Percentiles rank a stretch among this genome's conserved stretches.
Evolutionary conservation across 2,797 vertebrate genomes (phyloP).

Genomic region (Harpagifer antarcticus): DNA sequence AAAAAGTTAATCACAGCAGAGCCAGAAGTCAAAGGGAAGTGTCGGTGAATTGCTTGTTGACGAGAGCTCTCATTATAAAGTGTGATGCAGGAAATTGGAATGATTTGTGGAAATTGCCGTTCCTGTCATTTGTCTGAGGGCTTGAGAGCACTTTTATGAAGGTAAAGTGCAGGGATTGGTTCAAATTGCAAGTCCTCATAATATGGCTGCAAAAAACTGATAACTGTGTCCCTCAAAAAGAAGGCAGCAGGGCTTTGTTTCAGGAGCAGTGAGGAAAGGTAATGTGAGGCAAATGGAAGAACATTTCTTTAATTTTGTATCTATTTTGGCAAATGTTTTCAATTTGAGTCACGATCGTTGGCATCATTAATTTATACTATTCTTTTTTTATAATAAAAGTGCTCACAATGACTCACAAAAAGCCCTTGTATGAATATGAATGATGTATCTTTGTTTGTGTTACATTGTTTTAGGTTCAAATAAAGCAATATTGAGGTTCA

Average conservation of each 20-base stretch:
- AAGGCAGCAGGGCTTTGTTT: neutral
- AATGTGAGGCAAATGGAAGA: neutral
- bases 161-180: conserved; percentile 16
- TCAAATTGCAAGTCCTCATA: conserved; percentile 29
- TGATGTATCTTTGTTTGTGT: conserved; percentile 4
- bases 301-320: neutral
- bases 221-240: neutral
- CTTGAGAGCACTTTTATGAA: conserved; percentile 31
- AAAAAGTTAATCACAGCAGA: neutral
- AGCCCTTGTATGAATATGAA: neutral
- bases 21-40: conserved; percentile 22
- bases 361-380: neutral
- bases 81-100: conserved; percentile 29
- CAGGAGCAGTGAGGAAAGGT: neutral
- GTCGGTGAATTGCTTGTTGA: conserved; percentile 31
- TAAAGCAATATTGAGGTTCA: neutral
- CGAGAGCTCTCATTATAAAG: conserved; percentile 22
- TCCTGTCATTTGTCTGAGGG: conserved; percentile 42
- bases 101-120: conserved; percentile 47
- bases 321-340: neutral
- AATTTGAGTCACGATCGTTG: neutral
- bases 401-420: neutral
- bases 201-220: neutral
- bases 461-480: neutral
- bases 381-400: neutral